These are phyloP conservation scores for Bactericera cockerelli DNA, from an alignment of 1,140 invertebrate species.

Conservation along the genomic window DNA sequence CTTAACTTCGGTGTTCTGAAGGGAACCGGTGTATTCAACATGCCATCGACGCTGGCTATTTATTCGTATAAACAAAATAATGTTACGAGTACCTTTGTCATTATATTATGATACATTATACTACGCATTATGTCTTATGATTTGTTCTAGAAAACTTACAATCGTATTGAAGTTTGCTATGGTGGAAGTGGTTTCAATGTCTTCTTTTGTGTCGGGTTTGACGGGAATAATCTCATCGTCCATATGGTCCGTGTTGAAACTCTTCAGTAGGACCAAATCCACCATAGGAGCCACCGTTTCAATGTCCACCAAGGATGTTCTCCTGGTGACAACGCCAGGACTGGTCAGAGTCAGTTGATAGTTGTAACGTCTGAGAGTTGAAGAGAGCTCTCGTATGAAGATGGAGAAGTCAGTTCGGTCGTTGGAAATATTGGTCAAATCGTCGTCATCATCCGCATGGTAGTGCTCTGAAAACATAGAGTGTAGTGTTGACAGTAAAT, in stretches of 20 bases:
- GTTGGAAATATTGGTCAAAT: constrained; percentile 27
- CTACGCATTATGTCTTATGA: too few species aligned
- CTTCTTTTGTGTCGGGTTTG: background rate
- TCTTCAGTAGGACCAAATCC: constrained; percentile 35
- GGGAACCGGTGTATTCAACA: too few species aligned
- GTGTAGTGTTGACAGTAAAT: constrained; percentile 33
- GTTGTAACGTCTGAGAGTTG: background rate
- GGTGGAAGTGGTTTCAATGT: background rate
- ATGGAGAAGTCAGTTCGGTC: constrained; percentile 1
- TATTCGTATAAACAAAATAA: too few species aligned
- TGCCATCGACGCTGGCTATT: too few species aligned
- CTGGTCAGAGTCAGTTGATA: background rate
- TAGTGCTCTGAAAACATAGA: constrained; percentile 22
- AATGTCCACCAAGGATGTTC: constrained; percentile 24
- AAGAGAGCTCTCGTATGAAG: background rate
- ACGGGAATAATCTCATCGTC: constrained; percentile 27
- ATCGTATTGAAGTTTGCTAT: background rate
- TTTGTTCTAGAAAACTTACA: too few species aligned
- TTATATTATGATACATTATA: too few species aligned
- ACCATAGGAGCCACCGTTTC: constrained; percentile 29
- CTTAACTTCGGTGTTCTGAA: too few species aligned
- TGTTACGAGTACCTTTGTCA: too few species aligned
- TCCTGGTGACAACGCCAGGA: background rate
- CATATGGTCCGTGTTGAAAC: constrained; percentile 31
- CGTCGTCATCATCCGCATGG: constrained; percentile 33